These are phyloP conservation scores for Macroramphosus scolopax DNA, from an alignment of 2,797 vertebrate genomes.

Conservation along the genomic window DNA sequence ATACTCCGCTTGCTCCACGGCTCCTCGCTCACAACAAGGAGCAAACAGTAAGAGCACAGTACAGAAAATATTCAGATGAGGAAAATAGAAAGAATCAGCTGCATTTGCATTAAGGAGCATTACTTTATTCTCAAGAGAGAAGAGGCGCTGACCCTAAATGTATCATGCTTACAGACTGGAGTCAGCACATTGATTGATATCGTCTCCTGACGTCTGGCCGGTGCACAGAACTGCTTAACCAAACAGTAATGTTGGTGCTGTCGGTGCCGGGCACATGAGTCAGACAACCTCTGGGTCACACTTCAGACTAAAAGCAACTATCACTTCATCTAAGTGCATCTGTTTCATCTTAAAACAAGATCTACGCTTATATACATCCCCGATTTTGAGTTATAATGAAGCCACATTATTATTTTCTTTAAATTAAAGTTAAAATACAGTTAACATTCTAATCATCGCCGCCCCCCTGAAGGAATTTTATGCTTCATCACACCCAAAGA, in stretches of 20 bases:
- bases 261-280: constrained; percentile 3
- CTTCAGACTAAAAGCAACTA: constrained; percentile 3
- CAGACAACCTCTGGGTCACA: constrained; percentile 1
- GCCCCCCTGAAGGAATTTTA: neutral
- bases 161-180: neutral
- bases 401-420: neutral
- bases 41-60: neutral
- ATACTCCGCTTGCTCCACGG: neutral
- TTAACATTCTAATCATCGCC: neutral
- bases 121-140: neutral
- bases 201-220: constrained; percentile 9
- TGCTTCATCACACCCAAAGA: no score
- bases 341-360: neutral
- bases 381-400: no score
- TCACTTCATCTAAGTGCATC: constrained; percentile 1
- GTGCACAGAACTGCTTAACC: neutral
- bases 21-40: neutral
- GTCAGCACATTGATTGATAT: constrained; percentile 13
- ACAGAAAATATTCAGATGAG: neutral
- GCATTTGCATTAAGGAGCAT: no score
- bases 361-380: no score
- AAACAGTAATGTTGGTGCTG: neutral
- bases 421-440: neutral
- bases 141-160: neutral
- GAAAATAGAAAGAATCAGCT: neutral